These are phyloP conservation scores for Cyclophora albipunctata DNA, from an alignment of 2,888 invertebrate species.

Conservation along the genomic window DNA sequence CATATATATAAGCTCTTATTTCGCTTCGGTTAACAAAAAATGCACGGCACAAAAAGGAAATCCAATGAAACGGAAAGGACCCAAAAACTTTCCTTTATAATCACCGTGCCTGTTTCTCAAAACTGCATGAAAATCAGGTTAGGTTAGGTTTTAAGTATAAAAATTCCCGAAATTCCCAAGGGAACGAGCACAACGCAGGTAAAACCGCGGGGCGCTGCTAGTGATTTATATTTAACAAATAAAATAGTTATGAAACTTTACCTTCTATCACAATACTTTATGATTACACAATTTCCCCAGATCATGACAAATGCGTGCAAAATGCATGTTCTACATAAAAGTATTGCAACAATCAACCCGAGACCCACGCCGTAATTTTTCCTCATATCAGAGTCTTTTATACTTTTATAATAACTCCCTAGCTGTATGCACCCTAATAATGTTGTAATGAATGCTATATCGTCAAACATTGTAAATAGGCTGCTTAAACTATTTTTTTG, in stretches of 20 bases:
- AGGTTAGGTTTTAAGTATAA: too few species aligned
- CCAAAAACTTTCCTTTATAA: too few species aligned
- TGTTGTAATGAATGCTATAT: slow-evolving; percentile 39
- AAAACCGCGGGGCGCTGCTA: too few species aligned
- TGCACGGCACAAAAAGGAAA: background rate
- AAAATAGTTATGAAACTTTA: slow-evolving; percentile 20
- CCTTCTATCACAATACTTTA: slow-evolving; percentile 73
- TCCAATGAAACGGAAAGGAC: background rate
- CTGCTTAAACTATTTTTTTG: too few species aligned
- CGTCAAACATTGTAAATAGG: slow-evolving; percentile 25
- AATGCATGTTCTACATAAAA: slow-evolving; percentile 77
- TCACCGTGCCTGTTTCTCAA: too few species aligned
- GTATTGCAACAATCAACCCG: slow-evolving; percentile 72
- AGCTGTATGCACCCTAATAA: slow-evolving; percentile 70
- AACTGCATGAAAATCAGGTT: too few species aligned
- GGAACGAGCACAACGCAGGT: too few species aligned
- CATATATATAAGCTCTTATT: too few species aligned
- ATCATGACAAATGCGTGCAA: slow-evolving; percentile 76
- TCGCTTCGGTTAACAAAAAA: too few species aligned
- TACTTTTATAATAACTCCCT: slow-evolving; percentile 75
- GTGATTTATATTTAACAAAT: too few species aligned
- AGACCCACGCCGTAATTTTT: slow-evolving; percentile 76
- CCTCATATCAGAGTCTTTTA: slow-evolving; percentile 63
- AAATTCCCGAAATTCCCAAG: too few species aligned
- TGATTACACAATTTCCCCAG: slow-evolving; percentile 77